phyloP scores from a whole-genome alignment of 2,797 vertebrate species.

The Poecilia velifera region DNA sequence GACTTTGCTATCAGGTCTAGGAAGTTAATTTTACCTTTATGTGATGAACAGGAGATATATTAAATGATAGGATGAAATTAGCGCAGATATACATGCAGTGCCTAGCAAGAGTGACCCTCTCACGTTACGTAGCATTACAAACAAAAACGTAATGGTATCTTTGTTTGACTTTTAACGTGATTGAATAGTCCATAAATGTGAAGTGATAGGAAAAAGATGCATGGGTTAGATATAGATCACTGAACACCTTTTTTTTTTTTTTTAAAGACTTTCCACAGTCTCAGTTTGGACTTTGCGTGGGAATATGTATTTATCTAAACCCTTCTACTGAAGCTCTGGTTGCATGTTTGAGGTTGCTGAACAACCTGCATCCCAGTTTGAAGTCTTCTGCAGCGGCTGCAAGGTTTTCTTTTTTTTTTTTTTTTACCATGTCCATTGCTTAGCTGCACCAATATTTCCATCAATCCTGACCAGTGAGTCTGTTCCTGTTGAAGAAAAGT shows the following conservation, averaged over 20 bases:
- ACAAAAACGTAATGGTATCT: not conserved
- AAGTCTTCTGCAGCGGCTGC: not conserved
- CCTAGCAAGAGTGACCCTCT: not conserved
- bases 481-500: not conserved
- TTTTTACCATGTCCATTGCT: not conserved
- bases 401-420: not conserved
- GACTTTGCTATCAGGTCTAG: slow-evolving; percentile 22
- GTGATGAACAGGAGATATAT: slow-evolving; percentile 9
- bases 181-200: not conserved
- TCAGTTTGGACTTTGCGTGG: not conserved
- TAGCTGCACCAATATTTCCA: not conserved
- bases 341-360: not conserved
- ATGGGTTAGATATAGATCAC: not conserved
- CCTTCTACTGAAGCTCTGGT: not conserved
- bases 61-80: not conserved
- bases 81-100: slow-evolving; percentile 7
- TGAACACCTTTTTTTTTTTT: not conserved
- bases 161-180: not conserved
- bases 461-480: not conserved
- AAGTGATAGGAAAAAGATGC: not conserved
- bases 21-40: not conserved
- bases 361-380: not conserved
- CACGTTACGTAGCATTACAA: not conserved
- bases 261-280: not conserved
- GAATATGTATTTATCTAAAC: not conserved